These are phyloP conservation scores for Tridacna crocea DNA, from an alignment of 2,888 invertebrate species.

Conservation along the genomic window DNA sequence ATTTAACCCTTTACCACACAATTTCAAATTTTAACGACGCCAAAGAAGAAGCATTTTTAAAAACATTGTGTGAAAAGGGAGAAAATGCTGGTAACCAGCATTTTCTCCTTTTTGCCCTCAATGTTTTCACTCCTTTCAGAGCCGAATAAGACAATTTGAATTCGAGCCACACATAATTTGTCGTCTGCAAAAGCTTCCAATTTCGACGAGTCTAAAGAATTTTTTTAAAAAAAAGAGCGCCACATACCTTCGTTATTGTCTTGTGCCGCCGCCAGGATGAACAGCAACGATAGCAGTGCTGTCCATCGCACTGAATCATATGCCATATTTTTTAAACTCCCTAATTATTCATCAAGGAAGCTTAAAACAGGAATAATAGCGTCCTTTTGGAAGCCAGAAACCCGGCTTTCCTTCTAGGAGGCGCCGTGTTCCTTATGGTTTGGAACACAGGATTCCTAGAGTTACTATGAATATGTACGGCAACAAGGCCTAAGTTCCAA, in stretches of 20 bases:
- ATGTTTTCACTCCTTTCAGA: no score
- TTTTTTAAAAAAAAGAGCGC: constrained; percentile 8
- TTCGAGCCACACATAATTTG: no score
- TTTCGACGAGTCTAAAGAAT: no score
- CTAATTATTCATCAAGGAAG: constrained; percentile 60
- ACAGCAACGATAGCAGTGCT: constrained; percentile 53
- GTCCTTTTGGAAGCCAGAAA: constrained; percentile 62
- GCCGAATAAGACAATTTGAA: no score
- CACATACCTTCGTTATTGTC: constrained; percentile 32
- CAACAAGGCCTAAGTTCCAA: constrained; percentile 52
- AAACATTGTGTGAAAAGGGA: no score
- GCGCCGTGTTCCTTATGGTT: constrained; percentile 66
- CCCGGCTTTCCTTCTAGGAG: constrained; percentile 63
- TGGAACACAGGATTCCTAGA: constrained; percentile 69
- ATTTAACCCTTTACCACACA: no score
- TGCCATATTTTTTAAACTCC: constrained; percentile 59
- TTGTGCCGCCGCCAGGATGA: constrained; percentile 52
- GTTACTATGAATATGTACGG: constrained; percentile 43
- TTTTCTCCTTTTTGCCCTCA: no score
- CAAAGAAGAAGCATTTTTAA: no score
- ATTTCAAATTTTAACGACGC: no score
- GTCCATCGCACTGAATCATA: constrained; percentile 64
- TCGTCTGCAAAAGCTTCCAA: no score
- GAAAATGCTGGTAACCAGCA: no score
- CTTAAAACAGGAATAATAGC: constrained; percentile 56